phyloP scores from a whole-genome alignment of 2,888 invertebrate species.

The Unio delphinus region DNA sequence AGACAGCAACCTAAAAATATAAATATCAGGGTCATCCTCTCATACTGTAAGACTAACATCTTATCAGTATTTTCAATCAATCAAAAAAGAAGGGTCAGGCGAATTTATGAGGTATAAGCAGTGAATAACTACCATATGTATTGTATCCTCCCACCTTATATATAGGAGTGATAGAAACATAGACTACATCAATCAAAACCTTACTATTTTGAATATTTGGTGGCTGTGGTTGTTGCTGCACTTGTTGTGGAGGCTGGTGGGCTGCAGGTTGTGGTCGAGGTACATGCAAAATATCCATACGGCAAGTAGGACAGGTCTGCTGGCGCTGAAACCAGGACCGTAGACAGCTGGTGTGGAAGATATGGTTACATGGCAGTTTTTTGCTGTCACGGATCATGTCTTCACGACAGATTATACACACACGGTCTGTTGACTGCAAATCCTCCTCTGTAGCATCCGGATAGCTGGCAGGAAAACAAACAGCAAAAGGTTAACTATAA shows the following conservation, averaged over 20 bases:
- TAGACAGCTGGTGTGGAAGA: constrained; percentile 97
- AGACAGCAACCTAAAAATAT: too few species aligned
- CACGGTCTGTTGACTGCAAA: constrained; percentile 89
- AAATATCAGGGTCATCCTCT: too few species aligned
- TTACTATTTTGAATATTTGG: constrained; percentile 45
- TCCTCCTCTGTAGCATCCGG: constrained; percentile 96
- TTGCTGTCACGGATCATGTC: constrained; percentile 86
- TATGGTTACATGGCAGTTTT: constrained; percentile 98
- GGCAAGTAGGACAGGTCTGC: constrained; percentile 99
- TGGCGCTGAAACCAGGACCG: constrained; percentile 99
- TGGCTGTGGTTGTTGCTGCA: constrained; percentile 29
- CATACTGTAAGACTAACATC: too few species aligned
- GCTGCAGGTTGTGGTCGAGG: constrained; percentile 71
- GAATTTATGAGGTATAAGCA: too few species aligned
- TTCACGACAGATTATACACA: constrained; percentile 98
- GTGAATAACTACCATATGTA: too few species aligned
- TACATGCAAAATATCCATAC: constrained; percentile 84
- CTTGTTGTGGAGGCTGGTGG: constrained; percentile 63
- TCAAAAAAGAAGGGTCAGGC: too few species aligned
- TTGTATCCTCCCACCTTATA: too few species aligned
- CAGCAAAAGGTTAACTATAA: not conserved
- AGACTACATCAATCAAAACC: not conserved
- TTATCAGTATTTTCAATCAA: too few species aligned
- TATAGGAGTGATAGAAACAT: too few species aligned
- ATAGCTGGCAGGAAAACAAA: constrained; percentile 72